Evolutionary conservation across 2,888 invertebrate species (phyloP), one percentile per base, ranked within the genome.

Genomic region (Pachliopta kotzebuea): DNA sequence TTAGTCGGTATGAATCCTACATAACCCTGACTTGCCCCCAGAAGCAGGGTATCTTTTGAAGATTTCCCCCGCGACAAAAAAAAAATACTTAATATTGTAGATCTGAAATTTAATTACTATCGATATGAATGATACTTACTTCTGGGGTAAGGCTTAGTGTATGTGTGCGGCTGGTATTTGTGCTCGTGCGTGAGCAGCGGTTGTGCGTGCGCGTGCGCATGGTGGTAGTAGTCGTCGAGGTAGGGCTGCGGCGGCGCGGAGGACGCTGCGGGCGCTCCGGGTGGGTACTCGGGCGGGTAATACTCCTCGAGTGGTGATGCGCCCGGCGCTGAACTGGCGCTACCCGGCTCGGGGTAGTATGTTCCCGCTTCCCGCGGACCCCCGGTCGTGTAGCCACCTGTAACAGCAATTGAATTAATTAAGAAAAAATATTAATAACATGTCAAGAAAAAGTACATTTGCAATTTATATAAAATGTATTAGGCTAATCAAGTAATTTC

Each of bases 151-250:
- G 93, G 94, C 88, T 95, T 95, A 79, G 93, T 93, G 81, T 94
- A 94, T 69, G 93, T 92, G 74, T 93, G 93, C 60, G 94, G 94
- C 79, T 95, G 95, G 86, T 95, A 96, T 84, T 96, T 96, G 77
- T 94, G 94, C 80, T 95, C 95, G 80, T 93, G 90, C 67, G 85
- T 82, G 71, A 92, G 85, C 68, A 92, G 78, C 45, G 92, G 90
- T 74, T 94, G 93, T 75, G 95, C 92, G 85, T 96, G 96, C 69
- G 93, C 88, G 55, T 65, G 93, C 73, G 95, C 93, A 84, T 96
- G 96, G 86, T 96, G 96, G 85, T 96, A 90, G 78, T 95, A 87
- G 89, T 94, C 84, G 94, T 96, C 84, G 93, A 92, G 87, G 94
- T 95, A 93, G 84, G 94, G 94, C 70, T 92, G 90, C 68, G 93